These are phyloP conservation scores for Copidosoma aretas DNA, from an alignment of 2,888 invertebrate species.

Conservation along the genomic window DNA sequence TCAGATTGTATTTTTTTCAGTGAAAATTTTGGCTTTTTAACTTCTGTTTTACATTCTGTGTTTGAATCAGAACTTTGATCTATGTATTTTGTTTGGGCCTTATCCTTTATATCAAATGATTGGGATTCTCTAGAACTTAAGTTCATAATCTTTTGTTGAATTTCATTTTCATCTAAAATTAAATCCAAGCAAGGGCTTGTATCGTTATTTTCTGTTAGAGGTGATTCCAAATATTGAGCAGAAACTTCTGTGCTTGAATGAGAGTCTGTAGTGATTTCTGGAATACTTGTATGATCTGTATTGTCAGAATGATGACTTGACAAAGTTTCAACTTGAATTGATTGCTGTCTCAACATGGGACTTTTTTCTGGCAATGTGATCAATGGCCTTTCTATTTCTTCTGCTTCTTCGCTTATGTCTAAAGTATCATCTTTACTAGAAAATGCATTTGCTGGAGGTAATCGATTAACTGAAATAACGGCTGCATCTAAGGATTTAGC, in stretches of 20 bases:
- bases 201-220: slow-evolving; percentile 58
- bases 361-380: slow-evolving; percentile 47
- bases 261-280: slow-evolving; percentile 57
- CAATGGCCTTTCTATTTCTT: slow-evolving; percentile 65
- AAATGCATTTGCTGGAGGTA: slow-evolving; percentile 85
- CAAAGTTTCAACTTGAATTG: slow-evolving; percentile 48
- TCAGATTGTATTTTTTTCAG: slow-evolving; percentile 39
- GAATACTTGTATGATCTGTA: slow-evolving; percentile 55
- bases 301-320: slow-evolving; percentile 57
- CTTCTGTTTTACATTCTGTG: slow-evolving; percentile 17
- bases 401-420: slow-evolving; percentile 72
- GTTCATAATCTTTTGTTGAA: slow-evolving; percentile 19
- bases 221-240: slow-evolving; percentile 58
- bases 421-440: slow-evolving; percentile 90
- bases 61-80: slow-evolving; percentile 55
- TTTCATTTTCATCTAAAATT: slow-evolving; percentile 53
- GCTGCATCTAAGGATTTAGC: slow-evolving; percentile 87
- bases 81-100: slow-evolving; percentile 53
- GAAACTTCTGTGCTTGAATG: slow-evolving; percentile 58
- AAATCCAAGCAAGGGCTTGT: slow-evolving; percentile 53
- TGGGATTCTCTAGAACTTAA: slow-evolving; percentile 12
- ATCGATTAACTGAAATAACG: slow-evolving; percentile 78
- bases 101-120: slow-evolving; percentile 43
- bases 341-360: slow-evolving; percentile 18
- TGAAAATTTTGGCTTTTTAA: slow-evolving; percentile 28